These are phyloP conservation scores for Eumacrocentrus americanus DNA, from an alignment of 2,888 invertebrate genomes.

Conservation along the genomic window DNA sequence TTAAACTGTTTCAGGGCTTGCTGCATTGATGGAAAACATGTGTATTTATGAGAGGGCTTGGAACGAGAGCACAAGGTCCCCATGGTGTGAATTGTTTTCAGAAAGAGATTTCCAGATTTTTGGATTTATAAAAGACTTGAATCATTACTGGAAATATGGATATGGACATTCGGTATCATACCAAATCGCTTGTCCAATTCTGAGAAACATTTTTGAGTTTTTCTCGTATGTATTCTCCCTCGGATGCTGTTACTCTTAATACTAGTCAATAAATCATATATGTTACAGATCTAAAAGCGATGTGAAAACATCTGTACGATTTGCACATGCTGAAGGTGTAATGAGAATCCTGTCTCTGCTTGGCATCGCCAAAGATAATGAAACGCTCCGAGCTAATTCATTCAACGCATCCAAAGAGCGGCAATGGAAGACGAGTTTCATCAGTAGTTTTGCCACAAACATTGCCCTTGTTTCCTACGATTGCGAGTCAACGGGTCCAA, in stretches of 20 bases:
- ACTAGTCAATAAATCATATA: neutral
- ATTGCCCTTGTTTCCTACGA: neutral
- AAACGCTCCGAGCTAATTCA: neutral
- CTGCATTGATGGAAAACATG: neutral
- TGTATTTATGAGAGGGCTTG: neutral
- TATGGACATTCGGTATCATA: conserved; percentile 78
- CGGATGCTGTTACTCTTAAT: neutral
- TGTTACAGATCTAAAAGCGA: neutral
- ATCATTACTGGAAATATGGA: conserved; percentile 83
- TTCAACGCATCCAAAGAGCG: neutral
- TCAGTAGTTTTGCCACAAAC: neutral
- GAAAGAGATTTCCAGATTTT: conserved; percentile 64
- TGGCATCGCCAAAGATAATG: neutral
- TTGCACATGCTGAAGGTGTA: neutral
- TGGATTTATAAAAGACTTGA: conserved; percentile 79
- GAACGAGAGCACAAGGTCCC: neutral
- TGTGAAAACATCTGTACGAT: neutral
- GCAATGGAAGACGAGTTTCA: neutral
- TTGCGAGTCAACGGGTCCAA: neutral
- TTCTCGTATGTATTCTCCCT: conserved; percentile 67
- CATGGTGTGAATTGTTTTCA: neutral
- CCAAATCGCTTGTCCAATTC: conserved; percentile 76
- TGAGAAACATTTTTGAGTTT: conserved; percentile 73
- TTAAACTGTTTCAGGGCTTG: neutral
- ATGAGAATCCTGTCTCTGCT: neutral